phyloP scores from a whole-genome alignment of 2,888 invertebrate species.

The Imbricaverruca yamaguchii region DNA sequence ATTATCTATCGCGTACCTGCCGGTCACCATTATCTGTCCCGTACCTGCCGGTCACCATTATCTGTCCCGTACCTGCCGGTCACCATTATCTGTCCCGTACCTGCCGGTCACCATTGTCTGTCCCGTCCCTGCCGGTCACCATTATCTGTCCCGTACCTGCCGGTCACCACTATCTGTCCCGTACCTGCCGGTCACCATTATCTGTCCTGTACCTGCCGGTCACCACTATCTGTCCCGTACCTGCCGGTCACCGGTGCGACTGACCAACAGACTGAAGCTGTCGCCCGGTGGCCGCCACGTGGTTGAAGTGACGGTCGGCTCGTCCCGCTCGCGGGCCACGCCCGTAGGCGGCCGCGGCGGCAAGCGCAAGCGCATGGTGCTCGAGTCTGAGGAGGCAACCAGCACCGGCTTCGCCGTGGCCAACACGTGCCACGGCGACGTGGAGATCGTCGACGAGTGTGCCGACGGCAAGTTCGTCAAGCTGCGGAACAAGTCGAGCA shows the following conservation, averaged over 20 bases:
- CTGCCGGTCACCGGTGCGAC: not conserved
- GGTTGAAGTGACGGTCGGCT: not conserved
- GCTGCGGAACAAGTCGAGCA: constrained; percentile 75
- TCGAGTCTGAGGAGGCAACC: constrained; percentile 7
- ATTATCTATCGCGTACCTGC: no score
- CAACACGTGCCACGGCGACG: constrained; percentile 51
- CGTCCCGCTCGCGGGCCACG: not conserved
- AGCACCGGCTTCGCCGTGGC: not conserved
- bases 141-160: no score
- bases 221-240: no score
- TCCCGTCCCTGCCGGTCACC: no score
- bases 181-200: no score
- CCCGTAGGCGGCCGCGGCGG: constrained; percentile 8
- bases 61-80: no score
- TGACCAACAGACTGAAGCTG: not conserved
- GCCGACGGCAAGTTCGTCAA: constrained; percentile 81
- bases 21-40: no score
- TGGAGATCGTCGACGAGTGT: constrained; percentile 78
- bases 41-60: no score
- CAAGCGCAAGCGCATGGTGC: constrained; percentile 26
- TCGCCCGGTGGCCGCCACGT: constrained; percentile 12
- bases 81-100: no score
- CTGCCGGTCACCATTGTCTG: no score
- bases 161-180: no score
- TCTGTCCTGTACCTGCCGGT: no score